Base-by-base conservation (phyloP, 1,140 invertebrate genomes). In the Zaprionus ornatus region DNA sequence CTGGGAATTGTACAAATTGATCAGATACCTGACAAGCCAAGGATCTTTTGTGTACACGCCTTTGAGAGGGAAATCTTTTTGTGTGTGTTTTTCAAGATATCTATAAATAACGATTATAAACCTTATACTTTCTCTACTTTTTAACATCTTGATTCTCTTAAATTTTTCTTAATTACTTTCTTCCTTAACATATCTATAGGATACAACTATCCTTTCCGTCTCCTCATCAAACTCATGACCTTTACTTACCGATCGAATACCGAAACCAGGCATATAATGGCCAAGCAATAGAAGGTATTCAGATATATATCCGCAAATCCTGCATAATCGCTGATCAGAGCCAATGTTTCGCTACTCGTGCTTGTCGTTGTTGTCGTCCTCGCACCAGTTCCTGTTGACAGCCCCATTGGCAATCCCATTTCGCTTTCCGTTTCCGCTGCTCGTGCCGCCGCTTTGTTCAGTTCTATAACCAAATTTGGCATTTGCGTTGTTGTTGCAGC, bases 201-300 rank as follows among this genome's bases (percentile, higher is more conserved):
- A 6, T 42, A 17, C n/a, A 40, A 4, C 4, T 37, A 0, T 37
- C 12, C 12, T 0, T 37, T 32, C 1, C 23, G 17, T 1, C 40
- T 15, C 10, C 0, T 29, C 21, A 32, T 66, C n/a, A 54, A 19
- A 19, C n/a, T 10, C 0, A 48, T 3, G 7, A 12, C 4, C 21
- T 63, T 54, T 23, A 90, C 92, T 92, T 66, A 93, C 92, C 92
- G 87, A 92, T 93, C 92, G 37, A 92, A 91, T 15, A 93, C 86
- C 2, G 92, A 93, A 61, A 93, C 91, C 59, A 93, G 74, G 61
- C 92, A 93, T 15, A 92, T 62, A 32, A 92, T 92, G 9, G 91
- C 90, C 81, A 93, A 75, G 65, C 90, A 93, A 45, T 92, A 93
- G 65, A 93, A 92, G 29, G 92, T 92, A 57, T 93, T 92, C 15